Base-by-base conservation (phyloP, 1,140 invertebrate genomes). In the Drosophila paulistorum region DNA sequence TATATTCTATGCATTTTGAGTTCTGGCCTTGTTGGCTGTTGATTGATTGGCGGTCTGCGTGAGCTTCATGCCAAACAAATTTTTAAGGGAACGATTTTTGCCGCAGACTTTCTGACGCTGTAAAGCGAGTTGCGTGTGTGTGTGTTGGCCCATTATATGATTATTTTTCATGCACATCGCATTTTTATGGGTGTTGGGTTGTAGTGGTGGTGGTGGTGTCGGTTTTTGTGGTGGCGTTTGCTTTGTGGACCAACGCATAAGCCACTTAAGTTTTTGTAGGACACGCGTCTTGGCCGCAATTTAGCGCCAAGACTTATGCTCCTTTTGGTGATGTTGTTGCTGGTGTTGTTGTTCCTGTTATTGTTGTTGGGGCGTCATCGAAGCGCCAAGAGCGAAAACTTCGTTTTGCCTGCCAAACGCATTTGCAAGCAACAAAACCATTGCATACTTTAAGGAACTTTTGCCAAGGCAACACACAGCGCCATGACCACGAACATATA, bases 181-280 rank as follows among this genome's bases (percentile, higher is more conserved):
- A 73, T 72, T 74, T 78, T 73, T 71, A 86, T 76, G 69, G 65
- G n/a, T 39, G 54, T 68, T 57, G 66, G 70, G 62, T 71, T 68
- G 68, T 65, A 70, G 77, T n/a, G 9, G 45, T 54, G 23, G 20
- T 63, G 9, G 30, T 45, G 14, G 35, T 7, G 45, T 23, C 35
- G 35, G 35, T 37, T 37, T 37, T 37, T 13, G 11, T 10, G 45
- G 17, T 51, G 45, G 45, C 45, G 14, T 48, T 48, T 30, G 45
- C 45, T 48, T 48, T 13, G 30, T 74, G 70, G 79, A 75, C 82
- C 79, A 82, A 73, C 79, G 81, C 80, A 83, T 87, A 86, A 89
- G 84, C 83, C 83, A 87, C 83, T 87, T 87, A 83, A 83, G 84
- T 87, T 86, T 87, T 87, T 87, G 79, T 87, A 70, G 79, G 78